Evolutionary conservation across 1,140 invertebrate genomes (phyloP), one percentile per base, ranked within the genome.

Genomic region (Amyelois transitella): DNA sequence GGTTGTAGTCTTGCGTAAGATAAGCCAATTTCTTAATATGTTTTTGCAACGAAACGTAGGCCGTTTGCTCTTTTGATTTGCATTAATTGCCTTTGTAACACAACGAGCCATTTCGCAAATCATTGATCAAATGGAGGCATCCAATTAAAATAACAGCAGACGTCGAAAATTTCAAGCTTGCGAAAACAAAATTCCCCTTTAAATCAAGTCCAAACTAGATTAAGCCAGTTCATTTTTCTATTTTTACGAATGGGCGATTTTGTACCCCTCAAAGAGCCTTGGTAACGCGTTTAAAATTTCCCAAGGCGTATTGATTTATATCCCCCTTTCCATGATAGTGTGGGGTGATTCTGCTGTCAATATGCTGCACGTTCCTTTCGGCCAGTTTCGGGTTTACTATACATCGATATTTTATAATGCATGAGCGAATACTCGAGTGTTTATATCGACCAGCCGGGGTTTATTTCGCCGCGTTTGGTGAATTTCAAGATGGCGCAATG

Each of bases 231-330:
- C 32, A 38, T 14, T 14, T 38, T 38, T 38, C 32, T 38, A 38
- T 38, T 38, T 38, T 38, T 38, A 38, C 32, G 32, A 38, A 38
- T 38, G 32, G 32, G 32, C 32, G 32, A 38, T 38, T 38, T 38
- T 28, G 20, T 28, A 20, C 25, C 48, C 55, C 49, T 56, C 44
- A 32, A 63, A 71, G 72, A 66, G 56, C 58, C 69, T 60, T 69
- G 44, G 68, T 60, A 69, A 74, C 69, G 58, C 65, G 70, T 80
- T 78, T 72, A 69, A 74, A 80, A 72, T 80, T 77, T 70, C 65
- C 60, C 73, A 77, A 69, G 66, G 70, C 58, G 64, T 78, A 83
- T 83, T 78, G 77, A 81, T 78, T 83, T 78, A 67, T 62, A 43
- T 51, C 69, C 75, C 72, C 69, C 60, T 51, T 48, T 50, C 32